A percentile compares a stretch with the other conserved stretches of the same genome.
Evolutionary conservation across 2,888 invertebrate species (phyloP).

Genomic region (Eledona agricola): DNA sequence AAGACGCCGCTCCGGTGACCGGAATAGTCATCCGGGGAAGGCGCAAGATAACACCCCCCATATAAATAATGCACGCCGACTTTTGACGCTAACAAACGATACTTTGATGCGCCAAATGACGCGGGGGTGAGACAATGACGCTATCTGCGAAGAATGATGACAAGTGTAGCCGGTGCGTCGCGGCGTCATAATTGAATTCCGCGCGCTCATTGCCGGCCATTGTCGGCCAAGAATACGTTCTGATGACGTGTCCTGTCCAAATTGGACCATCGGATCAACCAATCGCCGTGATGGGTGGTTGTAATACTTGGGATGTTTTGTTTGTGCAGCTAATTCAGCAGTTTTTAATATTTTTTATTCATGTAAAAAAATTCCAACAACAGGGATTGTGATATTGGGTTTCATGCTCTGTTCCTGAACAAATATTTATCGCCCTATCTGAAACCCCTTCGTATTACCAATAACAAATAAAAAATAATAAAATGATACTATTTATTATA

Average conservation of each 20-base stretch:
- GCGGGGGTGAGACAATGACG: constrained; percentile 63
- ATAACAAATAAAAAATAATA: no score
- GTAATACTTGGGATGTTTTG: no score
- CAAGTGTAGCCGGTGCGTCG: constrained; percentile 49
- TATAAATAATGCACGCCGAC: constrained; percentile 24
- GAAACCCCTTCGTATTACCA: no score
- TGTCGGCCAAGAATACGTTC: constrained; percentile 59
- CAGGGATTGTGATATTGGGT: no score
- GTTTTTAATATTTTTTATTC: no score
- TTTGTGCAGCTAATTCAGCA: no score
- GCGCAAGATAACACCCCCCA: constrained; percentile 15
- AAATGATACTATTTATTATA: no score
- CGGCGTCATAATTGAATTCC: constrained; percentile 58
- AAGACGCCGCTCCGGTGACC: constrained; percentile 18
- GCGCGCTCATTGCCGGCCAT: constrained; percentile 57
- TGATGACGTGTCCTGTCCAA: constrained; percentile 57
- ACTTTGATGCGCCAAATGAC: constrained; percentile 63
- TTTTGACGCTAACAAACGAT: constrained; percentile 59
- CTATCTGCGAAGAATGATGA: constrained; percentile 61
- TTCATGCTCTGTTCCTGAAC: no score
- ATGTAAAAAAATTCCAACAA: no score
- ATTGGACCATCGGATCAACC: no score
- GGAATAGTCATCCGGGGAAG: constrained; percentile 17
- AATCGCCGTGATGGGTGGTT: no score
- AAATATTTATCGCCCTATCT: no score